Evolutionary conservation across 1,140 invertebrate genomes (phyloP), one percentile per base, ranked within the genome.

Genomic region (Asobara japonica): DNA sequence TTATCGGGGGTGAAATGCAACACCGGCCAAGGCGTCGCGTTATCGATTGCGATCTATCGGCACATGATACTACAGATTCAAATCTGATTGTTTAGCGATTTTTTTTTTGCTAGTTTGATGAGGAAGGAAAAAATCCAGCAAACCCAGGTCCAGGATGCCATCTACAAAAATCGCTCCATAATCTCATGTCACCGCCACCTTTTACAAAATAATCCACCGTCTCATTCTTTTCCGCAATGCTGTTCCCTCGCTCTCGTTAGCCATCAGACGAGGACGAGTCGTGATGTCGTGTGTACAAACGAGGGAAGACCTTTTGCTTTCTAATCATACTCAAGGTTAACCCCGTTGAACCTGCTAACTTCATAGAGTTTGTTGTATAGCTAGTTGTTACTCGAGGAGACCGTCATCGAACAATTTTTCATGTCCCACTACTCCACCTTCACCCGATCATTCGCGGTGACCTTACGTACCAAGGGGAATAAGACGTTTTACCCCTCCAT

Each of bases 281-380:
- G 82, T 83, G 83, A 82, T 82, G 79, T 76, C 68, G 68, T 77
- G 77, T 72, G 76, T 73, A 76, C 80, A 77, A 30, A 62, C 74
- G 71, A 79, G 67, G 75, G 74, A 76, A 78, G 82, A 65, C 75
- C 77, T 78, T 83, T 83, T 83, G 82, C 83, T 84, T 83, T 83
- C 81, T 84, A 83, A 83, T 84, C 81, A 83, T 83, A 76, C 74
- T 83, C 83, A 84, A 84, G 83, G 82, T 83, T 84, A 83, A 78
- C 71, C 76, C 78, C 60, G 78, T 31, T 80, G 81, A 82, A 82
- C 81, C 79, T 81, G 78, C 75, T 56, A 73, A 74, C 69, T 80
- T 61, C 60, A 29, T 29, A 29, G 60, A 30, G 25, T 30, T 62
- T 62, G 29, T 30, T 62, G 16, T 60, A 29, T 62, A 30, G 29